phyloP scores from a whole-genome alignment of 2,113 vertebrate genomes.

The Lamprotornis superbus region DNA sequence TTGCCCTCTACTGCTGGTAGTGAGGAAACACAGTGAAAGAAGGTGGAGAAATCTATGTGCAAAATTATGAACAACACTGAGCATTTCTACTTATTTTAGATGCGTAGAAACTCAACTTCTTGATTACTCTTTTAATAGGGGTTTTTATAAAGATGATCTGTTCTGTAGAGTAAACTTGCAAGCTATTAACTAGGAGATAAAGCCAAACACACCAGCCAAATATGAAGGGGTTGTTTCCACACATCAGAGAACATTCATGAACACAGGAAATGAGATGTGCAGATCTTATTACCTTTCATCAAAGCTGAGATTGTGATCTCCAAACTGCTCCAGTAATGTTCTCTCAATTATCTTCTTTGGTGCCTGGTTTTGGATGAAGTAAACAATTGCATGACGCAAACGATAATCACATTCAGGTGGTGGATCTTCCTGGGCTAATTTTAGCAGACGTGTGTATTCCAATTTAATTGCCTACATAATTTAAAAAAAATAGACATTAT shows the following conservation, averaged over 20 bases:
- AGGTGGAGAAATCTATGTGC: background rate
- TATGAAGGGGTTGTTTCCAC: background rate
- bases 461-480: constrained; percentile 89
- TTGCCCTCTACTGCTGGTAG: background rate
- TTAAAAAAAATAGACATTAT: background rate
- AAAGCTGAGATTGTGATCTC: constrained; percentile 92
- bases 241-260: background rate
- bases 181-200: background rate
- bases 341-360: constrained; percentile 97
- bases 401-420: constrained; percentile 90
- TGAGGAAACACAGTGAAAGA: background rate
- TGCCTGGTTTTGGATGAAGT: constrained; percentile 95
- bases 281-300: constrained; percentile 86
- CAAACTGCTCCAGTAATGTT: constrained; percentile 93
- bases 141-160: background rate
- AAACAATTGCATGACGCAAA: constrained; percentile 90
- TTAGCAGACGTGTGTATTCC: constrained; percentile 90
- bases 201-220: background rate
- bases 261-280: background rate
- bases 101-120: background rate
- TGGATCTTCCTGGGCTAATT: constrained; percentile 91
- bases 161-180: background rate
- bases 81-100: background rate
- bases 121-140: background rate
- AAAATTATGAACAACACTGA: background rate